A percentile compares a stretch with the other conserved stretches of the same genome.
Evolutionary conservation across 2,888 invertebrate species (phyloP).

Genomic region (Parnassius smintheus): DNA sequence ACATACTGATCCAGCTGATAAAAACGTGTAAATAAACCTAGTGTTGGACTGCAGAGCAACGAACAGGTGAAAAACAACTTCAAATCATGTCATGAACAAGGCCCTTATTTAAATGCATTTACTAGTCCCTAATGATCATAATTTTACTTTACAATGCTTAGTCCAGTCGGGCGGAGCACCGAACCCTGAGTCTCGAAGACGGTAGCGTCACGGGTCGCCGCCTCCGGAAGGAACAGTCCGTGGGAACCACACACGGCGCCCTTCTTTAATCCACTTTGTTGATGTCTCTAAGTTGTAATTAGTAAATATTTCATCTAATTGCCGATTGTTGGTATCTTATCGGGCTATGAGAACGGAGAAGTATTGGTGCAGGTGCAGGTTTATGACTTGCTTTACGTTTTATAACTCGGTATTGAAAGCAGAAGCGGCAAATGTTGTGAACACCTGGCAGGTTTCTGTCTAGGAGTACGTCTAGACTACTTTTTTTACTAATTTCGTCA

Average conservation of each 20-base stretch:
- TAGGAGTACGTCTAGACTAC: no score
- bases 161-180: neutral
- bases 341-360: conserved; percentile 1
- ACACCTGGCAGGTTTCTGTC: no score
- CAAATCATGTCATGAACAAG: no score
- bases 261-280: conserved; percentile 55
- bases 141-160: conserved; percentile 2
- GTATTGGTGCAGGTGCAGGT: conserved; percentile 13
- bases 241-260: conserved; percentile 61
- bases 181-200: conserved; percentile 46
- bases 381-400: no score
- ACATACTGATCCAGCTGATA: no score
- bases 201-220: conserved; percentile 76
- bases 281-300: conserved; percentile 41
- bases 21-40: no score
- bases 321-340: conserved; percentile 18
- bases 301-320: conserved; percentile 29
- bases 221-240: conserved; percentile 73
- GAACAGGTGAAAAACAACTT: no score
- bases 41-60: no score
- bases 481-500: no score
- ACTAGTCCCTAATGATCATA: conserved; percentile 2
- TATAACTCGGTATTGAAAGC: no score
- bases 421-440: no score
- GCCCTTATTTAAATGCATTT: neutral